Evolutionary conservation across 2,888 invertebrate species (phyloP).

Genomic region (Blera fallax): DNA sequence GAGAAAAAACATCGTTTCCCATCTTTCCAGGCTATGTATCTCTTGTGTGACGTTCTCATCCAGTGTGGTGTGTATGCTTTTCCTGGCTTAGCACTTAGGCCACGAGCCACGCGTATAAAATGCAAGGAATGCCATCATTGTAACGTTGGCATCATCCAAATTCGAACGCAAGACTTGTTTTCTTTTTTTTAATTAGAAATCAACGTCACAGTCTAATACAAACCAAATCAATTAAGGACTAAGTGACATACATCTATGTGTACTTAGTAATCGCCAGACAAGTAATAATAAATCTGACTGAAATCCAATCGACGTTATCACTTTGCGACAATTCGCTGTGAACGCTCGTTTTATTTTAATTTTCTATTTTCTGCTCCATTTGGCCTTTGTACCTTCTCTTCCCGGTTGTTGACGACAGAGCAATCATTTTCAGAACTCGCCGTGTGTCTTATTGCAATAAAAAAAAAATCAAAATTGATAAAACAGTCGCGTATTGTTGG

Average conservation of each 20-base stretch:
- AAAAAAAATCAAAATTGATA: constrained; percentile 17
- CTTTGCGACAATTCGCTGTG: constrained; percentile 9
- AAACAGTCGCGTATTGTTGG: constrained; percentile 1
- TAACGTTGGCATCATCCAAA: not conserved
- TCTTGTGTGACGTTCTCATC: no score
- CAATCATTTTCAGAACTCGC: not conserved
- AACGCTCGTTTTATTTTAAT: constrained; percentile 2
- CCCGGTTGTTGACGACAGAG: constrained; percentile 34
- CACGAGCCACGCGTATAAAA: not conserved
- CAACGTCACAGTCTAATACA: not conserved
- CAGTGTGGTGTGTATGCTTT: no score
- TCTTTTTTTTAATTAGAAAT: not conserved
- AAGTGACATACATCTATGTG: not conserved
- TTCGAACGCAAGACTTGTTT: not conserved
- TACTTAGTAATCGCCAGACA: not conserved
- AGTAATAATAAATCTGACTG: constrained; percentile 15
- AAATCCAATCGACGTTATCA: constrained; percentile 32
- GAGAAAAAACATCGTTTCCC: no score
- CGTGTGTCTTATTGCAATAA: not conserved
- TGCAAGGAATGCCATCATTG: not conserved
- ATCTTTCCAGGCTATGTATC: no score
- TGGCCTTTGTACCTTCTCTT: constrained; percentile 48
- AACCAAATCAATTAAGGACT: not conserved
- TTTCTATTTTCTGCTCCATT: not conserved
- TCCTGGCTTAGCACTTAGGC: no score